Evolutionary conservation across 2,113 vertebrate genomes (phyloP), one percentile per base, ranked within the genome.

Genomic region (Naja naja): DNA sequence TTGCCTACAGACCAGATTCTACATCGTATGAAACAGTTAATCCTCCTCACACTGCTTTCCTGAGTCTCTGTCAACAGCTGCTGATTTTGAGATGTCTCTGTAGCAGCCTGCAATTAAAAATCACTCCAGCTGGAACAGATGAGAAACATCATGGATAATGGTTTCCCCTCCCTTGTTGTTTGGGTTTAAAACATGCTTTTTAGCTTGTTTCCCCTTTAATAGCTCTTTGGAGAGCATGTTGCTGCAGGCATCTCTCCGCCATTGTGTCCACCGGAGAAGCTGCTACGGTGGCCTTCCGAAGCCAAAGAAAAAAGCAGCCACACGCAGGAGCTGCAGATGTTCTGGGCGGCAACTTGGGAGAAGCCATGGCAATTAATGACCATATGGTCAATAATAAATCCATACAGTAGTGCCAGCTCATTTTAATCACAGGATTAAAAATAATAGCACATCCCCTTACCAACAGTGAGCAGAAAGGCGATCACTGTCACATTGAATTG

Each of bases 341-440:
- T 95, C 89, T 2, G 94, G 94, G 95, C 54, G 92, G 93, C 91
- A 95, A 97, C 94, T 92, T 30, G 87, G 94, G 92, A 95, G 95
- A 97, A 95, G 92, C 55, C 93, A 69, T 91, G 94, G 89, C 96
- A 97, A 96, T 97, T 97, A 97, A 97, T 97, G 96, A 97, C 94
- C 98, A 98, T 97, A 97, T 96, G 97, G 96, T 95, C 87, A 18
- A 43, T 94, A 94, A 97, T 98, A 98, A 98, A 98, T 98, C 97
- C 97, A 97, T 97, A 97, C 96, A 97, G 96, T 96, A 96, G 96
- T 96, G 97, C 96, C 92, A 96, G 96, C 94, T 96, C 95, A 91
- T 97, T 96, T 97, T 96, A 98, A 98, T 97, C 88, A 94, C 94
- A 53, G 89, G 95, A 96, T 96, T 95, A 97, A 97, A 97, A 98